phyloP scores from a whole-genome alignment of 2,888 invertebrate species.

The Chaetogeoica ovagalla region DNA sequence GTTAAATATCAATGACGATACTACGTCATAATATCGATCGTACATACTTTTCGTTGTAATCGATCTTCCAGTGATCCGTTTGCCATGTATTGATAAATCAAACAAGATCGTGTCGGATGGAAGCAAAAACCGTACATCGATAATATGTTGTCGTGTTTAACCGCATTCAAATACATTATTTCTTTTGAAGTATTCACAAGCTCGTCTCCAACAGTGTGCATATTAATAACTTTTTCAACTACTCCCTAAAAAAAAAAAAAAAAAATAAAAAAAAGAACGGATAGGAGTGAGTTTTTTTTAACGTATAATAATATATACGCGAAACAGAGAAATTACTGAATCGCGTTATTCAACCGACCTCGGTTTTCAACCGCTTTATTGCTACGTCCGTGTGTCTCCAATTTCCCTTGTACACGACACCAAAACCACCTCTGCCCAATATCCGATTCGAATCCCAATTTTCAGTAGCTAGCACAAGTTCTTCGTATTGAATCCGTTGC shows the following conservation, averaged over 20 bases:
- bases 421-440: slow-evolving; percentile 88
- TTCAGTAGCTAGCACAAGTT: slow-evolving; percentile 77
- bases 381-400: slow-evolving; percentile 89
- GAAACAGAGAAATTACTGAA: neutral
- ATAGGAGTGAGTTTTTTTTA: neutral
- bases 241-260: slow-evolving; percentile 17
- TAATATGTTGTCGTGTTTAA: slow-evolving; percentile 66
- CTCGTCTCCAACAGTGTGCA: slow-evolving; percentile 55
- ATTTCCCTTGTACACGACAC: slow-evolving; percentile 83
- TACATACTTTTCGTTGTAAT: slow-evolving; percentile 63
- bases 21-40: neutral
- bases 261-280: too few species aligned
- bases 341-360: slow-evolving; percentile 51
- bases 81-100: slow-evolving; percentile 90
- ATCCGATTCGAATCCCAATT: slow-evolving; percentile 74
- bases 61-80: slow-evolving; percentile 90
- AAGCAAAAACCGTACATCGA: slow-evolving; percentile 64
- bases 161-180: slow-evolving; percentile 67
- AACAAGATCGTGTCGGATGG: slow-evolving; percentile 74
- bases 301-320: neutral
- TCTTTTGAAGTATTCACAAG: slow-evolving; percentile 71
- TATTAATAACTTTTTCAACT: slow-evolving; percentile 39
- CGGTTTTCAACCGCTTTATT: slow-evolving; percentile 69
- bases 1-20: too few species aligned
- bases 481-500: slow-evolving; percentile 73